Base-by-base conservation (phyloP, 1,140 invertebrate genomes). In the Aphelinus certus region DNA sequence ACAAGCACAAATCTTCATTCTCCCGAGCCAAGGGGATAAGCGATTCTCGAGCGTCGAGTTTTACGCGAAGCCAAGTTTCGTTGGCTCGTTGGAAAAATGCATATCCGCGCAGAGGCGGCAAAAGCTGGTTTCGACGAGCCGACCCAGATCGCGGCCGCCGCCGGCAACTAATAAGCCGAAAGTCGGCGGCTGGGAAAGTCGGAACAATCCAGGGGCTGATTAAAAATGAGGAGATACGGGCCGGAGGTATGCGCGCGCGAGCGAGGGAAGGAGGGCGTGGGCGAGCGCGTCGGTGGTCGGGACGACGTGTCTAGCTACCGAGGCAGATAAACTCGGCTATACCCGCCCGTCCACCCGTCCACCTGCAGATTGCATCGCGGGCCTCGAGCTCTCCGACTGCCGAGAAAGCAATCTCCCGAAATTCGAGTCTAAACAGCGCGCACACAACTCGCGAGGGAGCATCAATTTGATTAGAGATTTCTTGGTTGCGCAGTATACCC, bases 381-480 rank as follows among this genome's bases (percentile, higher is more conserved):
- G 26, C 26, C 26, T 26, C 26, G 26, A 26, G 26, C 42, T 56
- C 64, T 56, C 26, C n/a, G 9, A 55, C 45, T 43, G 56, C 63
- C 46, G 53, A 63, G 65, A 69, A 69, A 63, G 73, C 55, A 68
- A 74, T 57, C 65, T 63, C 47, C 45, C 62, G 73, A 74, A 74
- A 74, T 74, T 74, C 73, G 66, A 69, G 65, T 74, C 73, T 69
- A 68, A 73, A 73, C 55, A 73, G 62, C 26, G 26, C 26, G 62
- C 58, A 66, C 46, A 66, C 71, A 73, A 73, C 26, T 26, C 26
- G 26, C 71, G 71, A 66, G 65, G 58, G 61, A 51, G 61, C 73
- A 70, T 69, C 62, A 70, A 75, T 70, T 75, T 75, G 73, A 75
- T 75, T 75, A 75, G 72, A 74, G 72, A 74, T 68, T 74, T 74